Base-by-base conservation (phyloP, 2,888 invertebrate species). In the Drosophila formosana region DNA sequence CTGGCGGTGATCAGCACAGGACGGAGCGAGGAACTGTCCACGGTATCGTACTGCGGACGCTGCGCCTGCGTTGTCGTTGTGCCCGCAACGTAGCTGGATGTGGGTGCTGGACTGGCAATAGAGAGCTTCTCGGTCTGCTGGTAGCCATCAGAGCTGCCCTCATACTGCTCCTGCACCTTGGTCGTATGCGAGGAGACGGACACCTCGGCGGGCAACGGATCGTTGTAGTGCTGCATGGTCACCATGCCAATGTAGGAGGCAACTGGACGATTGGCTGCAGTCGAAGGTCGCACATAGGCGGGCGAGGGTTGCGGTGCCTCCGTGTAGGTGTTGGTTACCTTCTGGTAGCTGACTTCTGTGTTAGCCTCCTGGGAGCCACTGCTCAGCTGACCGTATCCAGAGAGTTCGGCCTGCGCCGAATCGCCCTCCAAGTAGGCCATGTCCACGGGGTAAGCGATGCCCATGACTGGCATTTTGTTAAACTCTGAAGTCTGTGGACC, bases 1-100 rank as follows among this genome's bases (percentile, higher is more conserved):
- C 77, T 94, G 92, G 78, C 93, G 3, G 90, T 90, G 0, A 90
- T 94, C 0, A 93, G 93, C 34, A 93, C 94, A 13, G 93, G 86
- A 3, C 86, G 76, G 0, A 63, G 50, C 0, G 89, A 78, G 25
- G 88, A 75, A 11, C 53, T 55, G n/a, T 72, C 73, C 1, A 49
- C 28, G 0, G 32, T 28, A 4, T 69, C 78, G 30, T 85, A 78
- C 11, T 79, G 83, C 0, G 80, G 89, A 4, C 78, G 76, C 28
- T 68, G 65, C 0, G 78, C 65, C 3, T 78, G 66, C 2, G 86
- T 80, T 2, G 76, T 77, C 0, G 87, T 72, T 1, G 82, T 77
- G 0, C 80, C 67, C 0, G 82, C 65, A 13, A 72, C 62, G 23
- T 81, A 78, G 8, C 70, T 53, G 3, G 80, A 4, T 2, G 76